phyloP scores from a whole-genome alignment of 37 sponge, comb jelly and placozoan genomes.

The Oscarella lobularis region DNA sequence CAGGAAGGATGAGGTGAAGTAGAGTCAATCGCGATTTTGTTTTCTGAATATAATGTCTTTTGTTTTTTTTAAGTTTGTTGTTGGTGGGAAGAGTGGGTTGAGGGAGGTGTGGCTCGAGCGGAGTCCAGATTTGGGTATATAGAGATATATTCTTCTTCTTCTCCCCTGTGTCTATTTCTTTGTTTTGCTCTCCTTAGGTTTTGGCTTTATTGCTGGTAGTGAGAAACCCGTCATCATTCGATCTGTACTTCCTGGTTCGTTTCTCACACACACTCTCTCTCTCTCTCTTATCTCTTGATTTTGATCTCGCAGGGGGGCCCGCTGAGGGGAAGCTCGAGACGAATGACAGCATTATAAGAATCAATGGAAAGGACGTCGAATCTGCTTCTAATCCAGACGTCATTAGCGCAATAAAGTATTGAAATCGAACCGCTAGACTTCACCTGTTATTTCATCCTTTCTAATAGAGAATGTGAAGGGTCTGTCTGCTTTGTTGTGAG shows the following conservation, averaged over 20 bases:
- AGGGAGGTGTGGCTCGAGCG: no score
- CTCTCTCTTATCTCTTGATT: no score
- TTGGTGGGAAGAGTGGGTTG: no score
- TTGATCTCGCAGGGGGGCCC: neutral
- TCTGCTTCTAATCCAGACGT: neutral
- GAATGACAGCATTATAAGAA: neutral
- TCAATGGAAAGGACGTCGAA: neutral
- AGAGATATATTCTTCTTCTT: no score
- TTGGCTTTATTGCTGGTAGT: conserved; percentile 1
- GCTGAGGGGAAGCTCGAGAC: neutral
- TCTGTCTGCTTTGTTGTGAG: neutral
- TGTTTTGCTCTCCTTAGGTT: no score
- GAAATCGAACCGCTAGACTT: neutral
- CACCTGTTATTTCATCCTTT: neutral
- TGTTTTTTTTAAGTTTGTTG: no score
- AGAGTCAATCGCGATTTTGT: no score
- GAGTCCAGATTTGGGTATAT: no score
- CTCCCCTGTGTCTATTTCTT: no score
- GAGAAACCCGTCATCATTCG: conserved; percentile 2
- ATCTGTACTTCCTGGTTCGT: neutral
- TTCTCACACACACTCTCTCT: no score
- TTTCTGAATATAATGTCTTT: no score
- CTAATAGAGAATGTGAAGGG: neutral
- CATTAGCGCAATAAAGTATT: neutral
- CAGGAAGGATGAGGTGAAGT: neutral